These are phyloP conservation scores for Panthera uncia DNA, from an alignment of 2,113 vertebrate species.

Conservation along the genomic window DNA sequence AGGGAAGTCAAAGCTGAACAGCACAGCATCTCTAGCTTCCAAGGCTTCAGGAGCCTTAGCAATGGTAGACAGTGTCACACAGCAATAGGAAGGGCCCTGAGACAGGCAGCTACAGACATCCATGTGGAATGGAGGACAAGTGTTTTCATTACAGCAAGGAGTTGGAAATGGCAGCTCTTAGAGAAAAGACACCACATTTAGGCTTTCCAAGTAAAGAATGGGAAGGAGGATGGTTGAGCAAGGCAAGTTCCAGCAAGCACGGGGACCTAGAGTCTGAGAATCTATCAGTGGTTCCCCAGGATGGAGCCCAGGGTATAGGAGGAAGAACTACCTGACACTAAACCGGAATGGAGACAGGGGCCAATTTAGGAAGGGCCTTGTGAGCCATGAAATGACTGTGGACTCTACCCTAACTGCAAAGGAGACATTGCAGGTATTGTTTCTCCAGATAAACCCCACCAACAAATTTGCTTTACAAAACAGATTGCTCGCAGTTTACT, in stretches of 20 bases:
- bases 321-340: background rate
- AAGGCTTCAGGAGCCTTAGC: background rate
- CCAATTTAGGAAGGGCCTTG: background rate
- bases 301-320: background rate
- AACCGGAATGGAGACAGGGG: background rate
- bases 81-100: background rate
- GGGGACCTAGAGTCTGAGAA: background rate
- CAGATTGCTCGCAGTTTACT: background rate
- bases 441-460: background rate
- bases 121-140: background rate
- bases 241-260: background rate
- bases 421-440: background rate
- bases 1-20: background rate
- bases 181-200: background rate
- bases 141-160: background rate
- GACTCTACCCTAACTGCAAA: background rate
- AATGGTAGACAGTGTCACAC: background rate
- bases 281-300: background rate
- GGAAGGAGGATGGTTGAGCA: background rate
- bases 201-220: background rate
- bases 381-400: background rate
- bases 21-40: background rate
- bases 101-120: background rate
- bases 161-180: background rate
- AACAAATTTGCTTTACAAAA: background rate